These are phyloP conservation scores for Xanthostigma xanthostigma DNA, from an alignment of 2,888 invertebrate species.

Conservation along the genomic window DNA sequence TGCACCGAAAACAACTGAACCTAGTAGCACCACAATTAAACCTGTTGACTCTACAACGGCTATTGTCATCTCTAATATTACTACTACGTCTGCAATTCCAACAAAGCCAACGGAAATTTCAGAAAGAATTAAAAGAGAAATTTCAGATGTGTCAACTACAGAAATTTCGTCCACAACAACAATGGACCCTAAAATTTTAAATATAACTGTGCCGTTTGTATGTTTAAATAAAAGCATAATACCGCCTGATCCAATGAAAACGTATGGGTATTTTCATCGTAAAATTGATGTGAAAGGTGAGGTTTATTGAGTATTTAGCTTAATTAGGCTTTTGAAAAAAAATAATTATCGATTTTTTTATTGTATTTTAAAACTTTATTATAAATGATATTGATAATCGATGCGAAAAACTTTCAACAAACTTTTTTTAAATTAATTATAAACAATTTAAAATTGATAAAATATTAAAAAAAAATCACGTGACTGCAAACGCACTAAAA, in stretches of 20 bases:
- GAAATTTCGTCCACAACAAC: background rate
- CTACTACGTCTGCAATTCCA: slow-evolving; percentile 10
- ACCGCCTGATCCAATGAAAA: slow-evolving; percentile 46
- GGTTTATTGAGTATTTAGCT: slow-evolving; percentile 9
- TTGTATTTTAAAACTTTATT: too few relatives aligned
- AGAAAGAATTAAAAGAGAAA: slow-evolving; percentile 12
- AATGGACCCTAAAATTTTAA: slow-evolving; percentile 14
- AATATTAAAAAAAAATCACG: too few relatives aligned
- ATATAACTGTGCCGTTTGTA: slow-evolving; percentile 30
- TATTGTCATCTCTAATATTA: slow-evolving; percentile 10
- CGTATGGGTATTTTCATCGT: slow-evolving; percentile 57
- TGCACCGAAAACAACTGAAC: slow-evolving; percentile 12
- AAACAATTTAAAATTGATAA: too few relatives aligned
- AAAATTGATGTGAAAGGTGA: slow-evolving; percentile 53
- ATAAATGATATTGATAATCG: too few relatives aligned
- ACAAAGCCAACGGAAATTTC: slow-evolving; percentile 6
- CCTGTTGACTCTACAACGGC: slow-evolving; percentile 9
- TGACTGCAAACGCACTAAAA: too few relatives aligned
- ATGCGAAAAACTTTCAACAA: too few relatives aligned
- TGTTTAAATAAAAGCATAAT: slow-evolving; percentile 45
- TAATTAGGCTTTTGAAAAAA: too few relatives aligned
- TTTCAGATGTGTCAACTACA: slow-evolving; percentile 4
- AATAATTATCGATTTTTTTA: too few relatives aligned
- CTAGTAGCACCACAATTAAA: slow-evolving; percentile 11
- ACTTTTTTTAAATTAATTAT: too few relatives aligned